These are phyloP conservation scores for Alethe castanea DNA, from an alignment of 2,113 vertebrate species.

Conservation along the genomic window DNA sequence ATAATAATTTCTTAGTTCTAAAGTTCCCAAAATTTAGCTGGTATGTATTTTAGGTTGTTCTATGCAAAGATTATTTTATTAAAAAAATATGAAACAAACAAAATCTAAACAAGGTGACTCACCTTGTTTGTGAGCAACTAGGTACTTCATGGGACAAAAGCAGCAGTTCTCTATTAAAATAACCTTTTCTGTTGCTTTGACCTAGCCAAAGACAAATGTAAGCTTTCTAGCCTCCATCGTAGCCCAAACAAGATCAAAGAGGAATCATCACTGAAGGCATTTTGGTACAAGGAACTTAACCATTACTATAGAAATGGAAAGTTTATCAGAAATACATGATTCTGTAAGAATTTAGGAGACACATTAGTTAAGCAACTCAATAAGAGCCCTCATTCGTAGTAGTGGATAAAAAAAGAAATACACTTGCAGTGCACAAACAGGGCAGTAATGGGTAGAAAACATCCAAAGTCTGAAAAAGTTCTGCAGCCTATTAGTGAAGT, in stretches of 20 bases:
- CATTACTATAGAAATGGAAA: not conserved
- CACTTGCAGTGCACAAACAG: not conserved
- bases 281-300: not conserved
- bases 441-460: not conserved
- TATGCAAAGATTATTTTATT: not conserved
- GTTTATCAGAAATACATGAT: not conserved
- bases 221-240: not conserved
- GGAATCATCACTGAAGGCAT: not conserved
- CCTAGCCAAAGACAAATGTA: not conserved
- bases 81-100: not conserved
- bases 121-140: not conserved
- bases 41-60: not conserved
- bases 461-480: not conserved
- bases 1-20: not conserved
- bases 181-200: not conserved
- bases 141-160: not conserved
- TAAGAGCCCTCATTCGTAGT: not conserved
- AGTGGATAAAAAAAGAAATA: not conserved
- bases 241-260: not conserved
- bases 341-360: not conserved
- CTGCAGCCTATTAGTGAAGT: not conserved
- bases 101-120: not conserved
- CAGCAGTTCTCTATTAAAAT: not conserved
- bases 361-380: not conserved
- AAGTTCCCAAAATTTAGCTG: not conserved